These are phyloP conservation scores for Drosophila recens DNA, from an alignment of 2,888 invertebrate species.

Conservation along the genomic window DNA sequence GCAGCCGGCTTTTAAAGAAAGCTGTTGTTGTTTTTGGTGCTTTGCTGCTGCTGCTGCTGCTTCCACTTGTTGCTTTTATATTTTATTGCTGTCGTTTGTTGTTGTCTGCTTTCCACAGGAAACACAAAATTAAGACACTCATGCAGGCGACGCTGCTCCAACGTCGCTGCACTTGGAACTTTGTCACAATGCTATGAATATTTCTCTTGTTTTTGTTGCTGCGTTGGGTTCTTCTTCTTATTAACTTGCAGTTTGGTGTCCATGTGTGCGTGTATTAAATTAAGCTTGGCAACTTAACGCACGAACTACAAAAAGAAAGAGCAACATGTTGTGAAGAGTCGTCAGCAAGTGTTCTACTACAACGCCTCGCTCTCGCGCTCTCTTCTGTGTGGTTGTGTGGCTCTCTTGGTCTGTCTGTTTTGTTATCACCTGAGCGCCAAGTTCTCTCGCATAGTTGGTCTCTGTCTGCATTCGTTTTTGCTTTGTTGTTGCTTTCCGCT, in stretches of 20 bases:
- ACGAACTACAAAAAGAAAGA: conserved; percentile 32
- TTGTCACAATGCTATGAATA: conserved; percentile 46
- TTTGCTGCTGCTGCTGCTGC: conserved; percentile 18
- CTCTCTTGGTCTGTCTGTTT: conserved; percentile 26
- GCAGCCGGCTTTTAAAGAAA: conserved; percentile 61
- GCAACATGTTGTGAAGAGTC: conserved; percentile 45
- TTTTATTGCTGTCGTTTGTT: conserved; percentile 41
- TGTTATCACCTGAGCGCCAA: conserved; percentile 70
- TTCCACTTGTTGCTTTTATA: conserved; percentile 53
- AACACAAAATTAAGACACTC: conserved; percentile 71
- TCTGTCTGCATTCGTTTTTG: conserved; percentile 49
- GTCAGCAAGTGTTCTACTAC: conserved; percentile 53
- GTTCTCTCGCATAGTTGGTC: conserved; percentile 59
- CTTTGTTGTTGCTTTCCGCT: conserved; percentile 41
- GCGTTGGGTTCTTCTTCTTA: conserved; percentile 24
- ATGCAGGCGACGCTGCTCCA: conserved; percentile 61
- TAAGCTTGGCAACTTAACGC: conserved; percentile 44
- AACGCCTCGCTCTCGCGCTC: conserved; percentile 17
- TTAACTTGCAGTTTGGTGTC: conserved; percentile 26
- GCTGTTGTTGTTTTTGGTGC: conserved; percentile 32
- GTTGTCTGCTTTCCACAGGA: conserved; percentile 64
- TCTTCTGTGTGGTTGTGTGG: background rate
- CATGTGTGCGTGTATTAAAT: conserved; percentile 46
- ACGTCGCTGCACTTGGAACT: conserved; percentile 63
- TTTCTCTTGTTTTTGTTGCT: conserved; percentile 40